Percentiles rank a stretch among this genome's conserved stretches.
phyloP scores from a whole-genome alignment of 2,888 invertebrate species.

The Cephus sareptanus region DNA sequence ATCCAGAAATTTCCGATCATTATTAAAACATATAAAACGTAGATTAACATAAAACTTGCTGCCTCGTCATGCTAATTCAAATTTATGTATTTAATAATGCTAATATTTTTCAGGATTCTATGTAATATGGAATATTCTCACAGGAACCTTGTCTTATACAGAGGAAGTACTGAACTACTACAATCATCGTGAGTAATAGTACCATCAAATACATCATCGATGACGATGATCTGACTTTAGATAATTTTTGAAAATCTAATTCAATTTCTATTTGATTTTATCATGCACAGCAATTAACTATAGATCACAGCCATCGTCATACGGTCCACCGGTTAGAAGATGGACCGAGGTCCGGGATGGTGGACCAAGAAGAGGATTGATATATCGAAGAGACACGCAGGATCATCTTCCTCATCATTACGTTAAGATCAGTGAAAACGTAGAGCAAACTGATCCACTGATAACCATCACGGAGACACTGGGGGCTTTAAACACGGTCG shows the following conservation, averaged over 20 bases:
- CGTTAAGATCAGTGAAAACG: slow-evolving; percentile 26
- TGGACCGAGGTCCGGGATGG: slow-evolving; percentile 49
- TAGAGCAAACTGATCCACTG: slow-evolving; percentile 56
- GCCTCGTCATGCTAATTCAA: too few species aligned
- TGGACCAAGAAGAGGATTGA: slow-evolving; percentile 38
- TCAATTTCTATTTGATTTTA: not conserved
- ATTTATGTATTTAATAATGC: too few species aligned
- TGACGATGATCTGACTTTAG: too few species aligned
- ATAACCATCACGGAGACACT: slow-evolving; percentile 72
- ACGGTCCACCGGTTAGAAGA: slow-evolving; percentile 36
- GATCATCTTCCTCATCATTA: slow-evolving; percentile 46
- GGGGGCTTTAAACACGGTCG: slow-evolving; percentile 88
- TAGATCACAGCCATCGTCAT: slow-evolving; percentile 30
- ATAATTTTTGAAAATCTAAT: too few species aligned
- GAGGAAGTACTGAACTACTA: slow-evolving; percentile 49
- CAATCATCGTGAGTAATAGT: slow-evolving; percentile 50
- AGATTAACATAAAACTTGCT: too few species aligned
- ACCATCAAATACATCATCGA: too few species aligned
- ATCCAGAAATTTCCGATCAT: not conserved
- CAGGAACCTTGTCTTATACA: slow-evolving; percentile 43
- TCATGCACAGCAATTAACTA: slow-evolving; percentile 26
- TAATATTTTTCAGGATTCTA: slow-evolving; percentile 48
- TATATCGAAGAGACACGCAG: slow-evolving; percentile 50
- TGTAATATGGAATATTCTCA: slow-evolving; percentile 47
- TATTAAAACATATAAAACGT: too few species aligned